Base-by-base conservation (phyloP, 2,797 vertebrate genomes). In the Poeciliopsis infans region DNA sequence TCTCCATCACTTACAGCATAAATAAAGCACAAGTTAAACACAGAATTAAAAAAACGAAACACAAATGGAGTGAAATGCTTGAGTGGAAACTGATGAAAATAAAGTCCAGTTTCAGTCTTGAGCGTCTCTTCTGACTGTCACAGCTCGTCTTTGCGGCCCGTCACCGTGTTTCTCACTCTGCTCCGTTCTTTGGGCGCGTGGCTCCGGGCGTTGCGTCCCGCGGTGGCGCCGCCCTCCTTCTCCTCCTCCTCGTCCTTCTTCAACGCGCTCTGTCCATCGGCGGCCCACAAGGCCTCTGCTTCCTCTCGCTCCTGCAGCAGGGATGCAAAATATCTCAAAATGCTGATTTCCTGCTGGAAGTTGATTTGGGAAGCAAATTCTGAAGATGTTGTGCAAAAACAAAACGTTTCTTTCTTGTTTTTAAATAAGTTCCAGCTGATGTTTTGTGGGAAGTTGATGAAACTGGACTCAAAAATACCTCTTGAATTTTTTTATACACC, bases 231-330 rank as follows among this genome's bases (percentile, higher is more conserved):
- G 1, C 90, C 88, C 70, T 85, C 82, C 0, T 46, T 33, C 76
- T 92, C 86, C 68, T 90, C 86, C 13, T 87, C 90, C 13, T 86
- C 90, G 0, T 93, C 90, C 10, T 87, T 91, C 81, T 93, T 93
- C 39, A 82, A 81, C 72, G 89, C 87, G 1, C 82, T 90, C 71
- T 93, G 85, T 78, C 95, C 95, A 1, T 88, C 92, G 23, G 86
- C 88, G 7, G 87, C 88, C 95, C 94, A 95, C 87, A 95, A 8
- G 4, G 88, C 84, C 85, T 97, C 96, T 2, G 97, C 97, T 88
- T 97, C 96, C 79, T 95, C 92, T 80, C 97, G 95, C 76, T 99
- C 98, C 98, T 99, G 89, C 66, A 77, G 74, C 16, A 76, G 12
- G 75, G 1, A 78, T 36, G 69, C 46, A 68, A 75, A 82, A 72